Conservation (phyloP, 2,113 vertebrate genomes). For the Atractosteus spatula region DNA sequence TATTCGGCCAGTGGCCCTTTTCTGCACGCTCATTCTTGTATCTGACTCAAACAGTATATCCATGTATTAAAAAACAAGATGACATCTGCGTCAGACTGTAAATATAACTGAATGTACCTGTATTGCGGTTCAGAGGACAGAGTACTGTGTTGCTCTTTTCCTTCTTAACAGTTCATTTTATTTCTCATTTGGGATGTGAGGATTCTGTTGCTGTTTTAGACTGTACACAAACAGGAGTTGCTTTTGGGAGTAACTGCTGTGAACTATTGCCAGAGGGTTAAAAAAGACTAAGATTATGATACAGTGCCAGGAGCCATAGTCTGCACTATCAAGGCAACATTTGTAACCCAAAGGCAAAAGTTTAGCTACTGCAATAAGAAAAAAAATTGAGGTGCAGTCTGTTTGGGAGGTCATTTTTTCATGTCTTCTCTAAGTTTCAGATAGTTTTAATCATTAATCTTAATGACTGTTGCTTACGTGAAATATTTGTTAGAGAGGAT, state of each 20-base stretch:
- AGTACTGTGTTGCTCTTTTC: conserved; percentile 21
- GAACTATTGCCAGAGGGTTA: conserved; percentile 36
- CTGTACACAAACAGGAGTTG: conserved; percentile 25
- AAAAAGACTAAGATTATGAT: conserved; percentile 37
- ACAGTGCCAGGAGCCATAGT: conserved; percentile 35
- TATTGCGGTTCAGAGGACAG: not conserved
- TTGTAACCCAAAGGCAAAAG: not conserved
- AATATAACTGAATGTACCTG: too few relatives aligned
- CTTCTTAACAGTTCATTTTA: conserved; percentile 39
- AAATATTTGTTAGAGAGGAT: too few relatives aligned
- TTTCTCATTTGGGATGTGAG: conserved; percentile 35
- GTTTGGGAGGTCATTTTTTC: too few relatives aligned
- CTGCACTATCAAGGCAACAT: conserved; percentile 20
- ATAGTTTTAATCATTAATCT: too few relatives aligned
- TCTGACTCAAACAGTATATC: too few relatives aligned
- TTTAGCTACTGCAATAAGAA: not conserved
- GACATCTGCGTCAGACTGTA: too few relatives aligned
- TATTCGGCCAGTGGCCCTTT: too few relatives aligned
- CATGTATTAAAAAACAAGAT: too few relatives aligned
- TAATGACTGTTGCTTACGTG: too few relatives aligned
- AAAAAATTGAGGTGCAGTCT: not conserved
- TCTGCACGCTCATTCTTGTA: too few relatives aligned
- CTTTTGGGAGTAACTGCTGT: conserved; percentile 34
- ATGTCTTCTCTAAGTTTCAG: too few relatives aligned
- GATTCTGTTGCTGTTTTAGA: conserved; percentile 31